Evolutionary conservation across 2,888 invertebrate genomes (phyloP).

Genomic region (Stenolophus ochropezus): DNA sequence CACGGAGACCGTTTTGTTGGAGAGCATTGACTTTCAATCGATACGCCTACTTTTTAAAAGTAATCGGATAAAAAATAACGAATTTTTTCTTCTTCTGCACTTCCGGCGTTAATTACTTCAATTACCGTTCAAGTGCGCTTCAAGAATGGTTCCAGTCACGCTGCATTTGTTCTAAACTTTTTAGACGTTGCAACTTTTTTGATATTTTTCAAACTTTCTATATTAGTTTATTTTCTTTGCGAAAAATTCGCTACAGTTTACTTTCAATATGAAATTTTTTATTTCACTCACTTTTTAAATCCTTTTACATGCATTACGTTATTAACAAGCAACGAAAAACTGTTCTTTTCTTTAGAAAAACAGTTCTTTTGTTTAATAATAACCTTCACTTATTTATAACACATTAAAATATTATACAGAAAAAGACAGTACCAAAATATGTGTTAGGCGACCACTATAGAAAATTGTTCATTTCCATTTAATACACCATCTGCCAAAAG

Average conservation of each 20-base stretch:
- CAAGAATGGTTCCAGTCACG: slow-evolving; percentile 19
- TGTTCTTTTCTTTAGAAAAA: no score
- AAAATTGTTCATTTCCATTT: no score
- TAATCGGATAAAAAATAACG: not conserved
- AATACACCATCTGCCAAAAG: no score
- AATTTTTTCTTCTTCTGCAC: slow-evolving; percentile 24
- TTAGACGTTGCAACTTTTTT: slow-evolving; percentile 7
- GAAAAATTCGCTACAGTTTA: not conserved
- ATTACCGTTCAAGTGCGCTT: slow-evolving; percentile 7
- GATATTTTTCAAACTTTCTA: slow-evolving; percentile 6
- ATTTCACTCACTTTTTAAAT: not conserved
- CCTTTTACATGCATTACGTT: not conserved
- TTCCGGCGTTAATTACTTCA: slow-evolving; percentile 36
- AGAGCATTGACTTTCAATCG: slow-evolving; percentile 17
- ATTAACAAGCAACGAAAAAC: not conserved
- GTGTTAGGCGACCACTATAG: no score
- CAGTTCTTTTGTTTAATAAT: no score
- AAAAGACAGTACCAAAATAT: no score
- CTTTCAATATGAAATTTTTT: not conserved
- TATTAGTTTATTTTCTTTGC: not conserved
- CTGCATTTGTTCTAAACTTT: slow-evolving; percentile 25
- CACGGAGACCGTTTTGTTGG: not conserved
- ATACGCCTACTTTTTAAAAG: not conserved
- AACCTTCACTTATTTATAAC: no score
- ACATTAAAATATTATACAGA: no score